A percentile compares a stretch with the other conserved stretches of the same genome.
Evolutionary conservation across 2,113 vertebrate genomes (phyloP).

Genomic region (Labeo catla): DNA sequence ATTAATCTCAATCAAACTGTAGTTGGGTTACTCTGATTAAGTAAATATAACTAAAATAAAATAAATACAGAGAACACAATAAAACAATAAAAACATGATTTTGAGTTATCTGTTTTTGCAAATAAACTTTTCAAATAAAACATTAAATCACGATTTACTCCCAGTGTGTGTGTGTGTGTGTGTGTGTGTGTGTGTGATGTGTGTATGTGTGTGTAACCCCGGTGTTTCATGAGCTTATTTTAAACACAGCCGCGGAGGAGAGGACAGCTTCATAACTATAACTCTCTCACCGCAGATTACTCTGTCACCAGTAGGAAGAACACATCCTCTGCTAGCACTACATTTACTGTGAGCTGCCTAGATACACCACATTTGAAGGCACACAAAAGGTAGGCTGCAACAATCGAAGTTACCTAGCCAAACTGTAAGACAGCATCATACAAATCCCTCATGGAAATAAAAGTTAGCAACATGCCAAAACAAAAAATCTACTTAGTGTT

Average conservation of each 20-base stretch:
- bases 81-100: no score
- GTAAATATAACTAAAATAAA: no score
- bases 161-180: slow-evolving; percentile 17
- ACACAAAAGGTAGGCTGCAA: neutral
- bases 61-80: no score
- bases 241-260: slow-evolving; percentile 52
- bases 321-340: slow-evolving; percentile 46
- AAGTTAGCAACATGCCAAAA: neutral
- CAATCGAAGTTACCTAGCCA: neutral
- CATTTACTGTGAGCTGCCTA: slow-evolving; percentile 48
- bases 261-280: slow-evolving; percentile 61
- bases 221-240: slow-evolving; percentile 56
- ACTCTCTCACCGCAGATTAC: slow-evolving; percentile 58
- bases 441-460: neutral
- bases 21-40: no score
- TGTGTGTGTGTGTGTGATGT: slow-evolving; percentile 25
- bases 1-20: no score
- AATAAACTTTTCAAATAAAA: neutral
- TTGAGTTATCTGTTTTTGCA: no score
- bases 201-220: slow-evolving; percentile 46
- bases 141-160: neutral
- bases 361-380: neutral
- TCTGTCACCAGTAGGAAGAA: slow-evolving; percentile 55
- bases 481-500: neutral
- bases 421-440: neutral